Evolutionary conservation across 2,113 vertebrate genomes (phyloP).

Genomic region (Pseudois nayaur): DNA sequence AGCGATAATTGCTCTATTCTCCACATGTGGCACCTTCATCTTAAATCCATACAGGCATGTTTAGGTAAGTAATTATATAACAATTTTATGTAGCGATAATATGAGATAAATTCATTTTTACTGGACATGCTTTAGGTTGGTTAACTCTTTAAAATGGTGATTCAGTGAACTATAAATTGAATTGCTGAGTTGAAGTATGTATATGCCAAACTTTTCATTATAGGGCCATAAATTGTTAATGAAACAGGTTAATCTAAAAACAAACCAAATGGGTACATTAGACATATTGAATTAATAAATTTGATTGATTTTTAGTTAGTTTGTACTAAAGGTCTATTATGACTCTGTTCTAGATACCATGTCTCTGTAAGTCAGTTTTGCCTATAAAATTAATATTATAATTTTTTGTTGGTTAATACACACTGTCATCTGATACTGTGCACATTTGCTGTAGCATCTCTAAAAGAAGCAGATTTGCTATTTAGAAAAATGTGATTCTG

Average conservation of each 20-base stretch:
- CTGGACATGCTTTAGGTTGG: neutral
- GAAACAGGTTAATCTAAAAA: neutral
- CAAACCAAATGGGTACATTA: neutral
- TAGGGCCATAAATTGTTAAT: neutral
- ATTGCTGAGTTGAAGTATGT: neutral
- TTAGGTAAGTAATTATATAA: conserved; percentile 85
- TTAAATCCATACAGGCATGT: conserved; percentile 95
- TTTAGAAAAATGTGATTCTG: neutral
- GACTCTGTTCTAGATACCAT: neutral
- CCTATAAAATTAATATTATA: neutral
- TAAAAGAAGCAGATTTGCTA: neutral
- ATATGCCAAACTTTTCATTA: conserved; percentile 15
- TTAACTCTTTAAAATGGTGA: conserved; percentile 40
- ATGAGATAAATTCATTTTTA: neutral
- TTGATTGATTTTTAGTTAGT: neutral
- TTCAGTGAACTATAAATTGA: neutral
- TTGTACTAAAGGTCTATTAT: neutral
- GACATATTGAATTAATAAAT: neutral
- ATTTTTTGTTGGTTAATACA: neutral
- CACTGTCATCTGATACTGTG: neutral
- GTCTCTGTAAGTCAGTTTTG: neutral
- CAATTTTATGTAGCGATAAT: neutral
- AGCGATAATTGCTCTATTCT: conserved; percentile 89
- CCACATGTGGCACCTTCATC: conserved; percentile 99
- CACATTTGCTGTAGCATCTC: neutral